Percentiles rank a stretch among this genome's conserved stretches.
phyloP scores from a whole-genome alignment of 2,113 vertebrate genomes.

The Puntigrus tetrazona region DNA sequence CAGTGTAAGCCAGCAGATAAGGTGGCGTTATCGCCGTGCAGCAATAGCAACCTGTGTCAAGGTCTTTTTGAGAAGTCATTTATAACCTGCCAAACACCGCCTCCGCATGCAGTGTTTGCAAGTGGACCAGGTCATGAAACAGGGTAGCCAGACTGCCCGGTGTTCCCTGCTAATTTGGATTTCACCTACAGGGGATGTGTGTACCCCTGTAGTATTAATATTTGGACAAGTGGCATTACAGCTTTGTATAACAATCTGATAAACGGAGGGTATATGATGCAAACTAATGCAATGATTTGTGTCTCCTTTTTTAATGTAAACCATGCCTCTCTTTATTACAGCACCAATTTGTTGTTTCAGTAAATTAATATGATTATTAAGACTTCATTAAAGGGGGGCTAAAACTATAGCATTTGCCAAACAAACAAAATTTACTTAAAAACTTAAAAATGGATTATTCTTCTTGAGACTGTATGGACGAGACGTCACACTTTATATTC shows the following conservation, averaged over 20 bases:
- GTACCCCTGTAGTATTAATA: constrained; percentile 8
- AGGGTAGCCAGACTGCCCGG: neutral
- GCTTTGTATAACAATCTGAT: constrained; percentile 12
- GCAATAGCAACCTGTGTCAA: constrained; percentile 32
- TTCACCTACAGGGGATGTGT: constrained; percentile 17
- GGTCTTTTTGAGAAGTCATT: constrained; percentile 35
- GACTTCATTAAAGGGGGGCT: neutral
- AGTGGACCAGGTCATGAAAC: constrained; percentile 29
- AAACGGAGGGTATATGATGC: constrained; percentile 6
- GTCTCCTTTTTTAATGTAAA: neutral
- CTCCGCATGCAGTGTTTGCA: neutral
- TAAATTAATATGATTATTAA: neutral
- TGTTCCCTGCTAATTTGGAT: constrained; percentile 43
- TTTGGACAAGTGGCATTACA: constrained; percentile 22
- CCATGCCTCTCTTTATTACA: neutral
- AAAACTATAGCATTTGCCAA: neutral
- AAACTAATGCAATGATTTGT: constrained; percentile 26
- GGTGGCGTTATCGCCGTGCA: neutral
- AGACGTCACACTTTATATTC: no score
- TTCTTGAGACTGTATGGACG: no score
- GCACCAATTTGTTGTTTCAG: neutral
- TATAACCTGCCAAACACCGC: constrained; percentile 31
- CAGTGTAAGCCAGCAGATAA: constrained; percentile 37
- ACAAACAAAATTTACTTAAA: neutral
- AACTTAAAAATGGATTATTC: no score